Percentiles rank a stretch among this genome's conserved stretches.
Conservation (phyloP, 2,113 vertebrate species). For the Psittacara wagleri region DNA sequence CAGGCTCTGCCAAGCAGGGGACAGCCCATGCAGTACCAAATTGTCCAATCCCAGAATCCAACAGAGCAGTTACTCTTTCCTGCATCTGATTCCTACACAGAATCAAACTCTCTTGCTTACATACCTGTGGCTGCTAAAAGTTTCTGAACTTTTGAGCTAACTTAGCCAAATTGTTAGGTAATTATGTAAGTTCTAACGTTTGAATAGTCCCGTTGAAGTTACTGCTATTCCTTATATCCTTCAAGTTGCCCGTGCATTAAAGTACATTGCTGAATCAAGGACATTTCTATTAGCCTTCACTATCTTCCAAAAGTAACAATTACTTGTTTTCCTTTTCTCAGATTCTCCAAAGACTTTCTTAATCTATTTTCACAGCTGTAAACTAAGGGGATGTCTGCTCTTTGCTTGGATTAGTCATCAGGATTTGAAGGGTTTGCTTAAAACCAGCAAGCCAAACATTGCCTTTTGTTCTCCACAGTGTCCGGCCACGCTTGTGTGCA, state of each 20-base stretch:
- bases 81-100: not conserved
- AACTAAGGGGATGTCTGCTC: not conserved
- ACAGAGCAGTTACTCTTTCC: not conserved
- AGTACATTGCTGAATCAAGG: not conserved
- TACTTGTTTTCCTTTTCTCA: not conserved
- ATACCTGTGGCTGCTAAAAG: not conserved
- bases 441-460: not conserved
- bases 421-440: not conserved
- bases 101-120: not conserved
- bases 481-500: fast-evolving
- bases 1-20: fast-evolving
- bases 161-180: not conserved
- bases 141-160: not conserved
- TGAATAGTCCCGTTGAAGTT: not conserved
- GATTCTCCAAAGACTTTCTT: not conserved
- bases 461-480: fast-evolving
- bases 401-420: not conserved
- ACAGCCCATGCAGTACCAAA: not conserved
- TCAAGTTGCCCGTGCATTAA: not conserved
- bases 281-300: not conserved
- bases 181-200: not conserved
- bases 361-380: constrained; percentile 25
- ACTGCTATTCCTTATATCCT: not conserved
- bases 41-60: not conserved
- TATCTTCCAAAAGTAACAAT: not conserved